phyloP scores from a whole-genome alignment of 2,797 vertebrate species.

The Falco berigora region DNA sequence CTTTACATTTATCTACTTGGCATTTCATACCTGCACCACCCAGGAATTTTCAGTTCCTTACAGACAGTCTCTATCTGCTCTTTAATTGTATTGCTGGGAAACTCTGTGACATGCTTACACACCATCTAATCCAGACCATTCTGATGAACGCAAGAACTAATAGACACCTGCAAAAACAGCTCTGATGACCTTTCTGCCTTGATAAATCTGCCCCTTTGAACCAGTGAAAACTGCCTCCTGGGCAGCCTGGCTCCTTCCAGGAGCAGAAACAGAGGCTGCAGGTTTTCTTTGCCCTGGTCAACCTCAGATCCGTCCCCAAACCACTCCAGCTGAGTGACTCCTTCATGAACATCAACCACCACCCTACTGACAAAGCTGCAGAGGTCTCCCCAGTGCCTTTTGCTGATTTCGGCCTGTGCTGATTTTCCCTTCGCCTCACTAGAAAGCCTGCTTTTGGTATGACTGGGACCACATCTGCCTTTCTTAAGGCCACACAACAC shows the following conservation, averaged over 20 bases:
- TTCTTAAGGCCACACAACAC: rapidly evolving
- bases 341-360: not conserved
- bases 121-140: not conserved
- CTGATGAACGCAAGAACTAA: not conserved
- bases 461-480: not conserved
- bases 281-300: not conserved
- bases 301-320: not conserved
- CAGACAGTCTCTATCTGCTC: not conserved
- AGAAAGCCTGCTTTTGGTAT: not conserved
- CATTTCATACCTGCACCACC: not conserved
- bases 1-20: not conserved
- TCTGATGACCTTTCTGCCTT: not conserved
- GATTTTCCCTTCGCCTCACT: not conserved
- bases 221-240: not conserved
- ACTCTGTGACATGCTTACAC: not conserved
- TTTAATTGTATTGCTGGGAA: not conserved
- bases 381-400: not conserved
- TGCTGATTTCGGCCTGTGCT: not conserved
- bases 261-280: not conserved
- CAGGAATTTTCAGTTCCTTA: not conserved
- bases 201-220: not conserved
- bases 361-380: not conserved
- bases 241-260: not conserved
- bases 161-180: not conserved
- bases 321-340: not conserved